A percentile compares a stretch with the other conserved stretches of the same genome.
phyloP scores from a whole-genome alignment of 1,140 invertebrate genomes.

The Nasonia vitripennis region DNA sequence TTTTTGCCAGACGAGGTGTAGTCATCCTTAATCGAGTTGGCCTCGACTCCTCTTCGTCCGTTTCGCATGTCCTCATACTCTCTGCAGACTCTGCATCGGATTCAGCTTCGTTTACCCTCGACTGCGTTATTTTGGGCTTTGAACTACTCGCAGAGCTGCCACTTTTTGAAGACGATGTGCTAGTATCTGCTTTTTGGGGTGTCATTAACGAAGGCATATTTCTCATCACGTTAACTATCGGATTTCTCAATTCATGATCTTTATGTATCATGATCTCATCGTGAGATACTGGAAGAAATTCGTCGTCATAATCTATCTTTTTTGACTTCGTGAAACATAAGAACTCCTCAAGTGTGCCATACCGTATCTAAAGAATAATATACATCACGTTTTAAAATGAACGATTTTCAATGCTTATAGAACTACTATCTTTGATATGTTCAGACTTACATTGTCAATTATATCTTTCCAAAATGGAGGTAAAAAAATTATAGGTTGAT shows the following conservation, averaged over 20 bases:
- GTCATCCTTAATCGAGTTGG: slow-evolving; percentile 67
- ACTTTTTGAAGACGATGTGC: slow-evolving; percentile 71
- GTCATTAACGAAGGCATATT: slow-evolving; percentile 74
- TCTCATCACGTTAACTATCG: slow-evolving; percentile 75
- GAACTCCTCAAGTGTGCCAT: slow-evolving; percentile 16
- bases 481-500: slow-evolving; percentile 61
- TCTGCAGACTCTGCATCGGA: slow-evolving; percentile 51
- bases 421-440: not conserved
- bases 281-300: slow-evolving; percentile 5
- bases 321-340: slow-evolving; percentile 15
- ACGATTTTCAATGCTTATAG: not conserved
- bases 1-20: slow-evolving; percentile 72
- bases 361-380: slow-evolving; percentile 22
- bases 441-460: slow-evolving; percentile 55
- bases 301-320: not conserved
- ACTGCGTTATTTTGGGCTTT: not conserved
- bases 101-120: slow-evolving; percentile 22
- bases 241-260: slow-evolving; percentile 61
- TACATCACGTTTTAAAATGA: not conserved
- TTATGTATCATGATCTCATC: not conserved
- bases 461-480: slow-evolving; percentile 61
- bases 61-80: slow-evolving; percentile 58
- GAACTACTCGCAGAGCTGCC: slow-evolving; percentile 45
- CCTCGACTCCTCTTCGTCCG: slow-evolving; percentile 55
- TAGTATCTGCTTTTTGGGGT: slow-evolving; percentile 68